These are phyloP conservation scores for Otus scops DNA, from an alignment of 2,797 vertebrate species.

Conservation along the genomic window DNA sequence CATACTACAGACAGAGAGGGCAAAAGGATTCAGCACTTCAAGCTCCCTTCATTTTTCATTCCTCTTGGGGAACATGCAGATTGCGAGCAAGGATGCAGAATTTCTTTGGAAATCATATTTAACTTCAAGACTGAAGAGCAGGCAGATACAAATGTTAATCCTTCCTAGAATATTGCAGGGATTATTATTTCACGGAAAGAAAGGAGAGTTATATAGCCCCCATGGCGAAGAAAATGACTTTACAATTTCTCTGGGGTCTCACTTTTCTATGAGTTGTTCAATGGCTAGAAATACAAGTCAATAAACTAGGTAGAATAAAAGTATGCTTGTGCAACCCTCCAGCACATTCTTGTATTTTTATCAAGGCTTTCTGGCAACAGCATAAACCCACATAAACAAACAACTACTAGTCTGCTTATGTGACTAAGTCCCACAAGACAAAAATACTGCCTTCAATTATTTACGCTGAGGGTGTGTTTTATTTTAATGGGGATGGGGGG, in stretches of 20 bases:
- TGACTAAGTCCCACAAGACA: slow-evolving; percentile 7
- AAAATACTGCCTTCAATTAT: slow-evolving; percentile 38
- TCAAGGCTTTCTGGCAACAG: slow-evolving; percentile 38
- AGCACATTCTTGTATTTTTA: slow-evolving; percentile 19
- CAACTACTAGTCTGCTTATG: neutral
- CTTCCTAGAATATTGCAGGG: neutral
- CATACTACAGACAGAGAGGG: neutral
- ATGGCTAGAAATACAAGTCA: neutral
- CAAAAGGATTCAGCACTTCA: neutral
- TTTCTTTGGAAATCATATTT: neutral
- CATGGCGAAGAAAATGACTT: neutral
- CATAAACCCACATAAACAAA: slow-evolving; percentile 31
- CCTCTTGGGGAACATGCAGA: neutral
- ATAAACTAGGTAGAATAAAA: neutral
- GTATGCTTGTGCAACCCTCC: neutral
- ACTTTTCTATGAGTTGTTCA: neutral
- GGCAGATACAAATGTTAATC: neutral
- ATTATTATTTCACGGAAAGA: neutral
- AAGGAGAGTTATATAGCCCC: neutral
- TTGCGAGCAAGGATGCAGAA: neutral
- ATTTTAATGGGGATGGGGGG: neutral
- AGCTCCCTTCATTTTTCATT: neutral
- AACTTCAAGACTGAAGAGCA: neutral
- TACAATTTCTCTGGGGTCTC: neutral
- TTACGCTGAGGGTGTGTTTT: slow-evolving; percentile 12